A percentile compares a stretch with the other conserved stretches of the same genome.
phyloP scores from a whole-genome alignment of 2,888 invertebrate genomes.

The Tachina grossa region DNA sequence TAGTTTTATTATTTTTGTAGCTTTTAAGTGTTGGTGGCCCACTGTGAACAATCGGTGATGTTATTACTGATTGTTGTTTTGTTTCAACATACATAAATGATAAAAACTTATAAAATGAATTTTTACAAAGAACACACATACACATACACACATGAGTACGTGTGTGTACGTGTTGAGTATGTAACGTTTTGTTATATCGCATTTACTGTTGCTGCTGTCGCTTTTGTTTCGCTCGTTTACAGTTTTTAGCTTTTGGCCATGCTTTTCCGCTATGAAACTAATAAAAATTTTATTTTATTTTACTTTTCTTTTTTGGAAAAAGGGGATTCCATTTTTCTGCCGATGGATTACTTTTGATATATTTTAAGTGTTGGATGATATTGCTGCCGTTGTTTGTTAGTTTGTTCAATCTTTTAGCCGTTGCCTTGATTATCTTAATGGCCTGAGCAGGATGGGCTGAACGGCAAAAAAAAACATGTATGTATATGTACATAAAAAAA shows the following conservation, averaged over 20 bases:
- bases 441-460: slow-evolving; percentile 48
- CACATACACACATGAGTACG: not conserved
- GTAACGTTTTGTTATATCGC: slow-evolving; percentile 4
- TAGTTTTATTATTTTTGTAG: not conserved
- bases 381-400: slow-evolving; percentile 37
- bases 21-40: not conserved
- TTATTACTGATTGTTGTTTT: slow-evolving; percentile 63
- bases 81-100: slow-evolving; percentile 59
- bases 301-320: slow-evolving; percentile 15
- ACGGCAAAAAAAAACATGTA: slow-evolving; percentile 28
- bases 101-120: slow-evolving; percentile 61
- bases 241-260: slow-evolving; percentile 61
- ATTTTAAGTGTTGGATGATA: slow-evolving; percentile 45
- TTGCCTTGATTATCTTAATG: slow-evolving; percentile 68
- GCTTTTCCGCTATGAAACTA: slow-evolving; percentile 57
- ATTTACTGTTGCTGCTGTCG: slow-evolving; percentile 41
- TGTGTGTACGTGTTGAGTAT: too few relatives aligned
- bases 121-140: slow-evolving; percentile 39
- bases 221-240: slow-evolving; percentile 47
- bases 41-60: slow-evolving; percentile 30
- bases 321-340: slow-evolving; percentile 41
- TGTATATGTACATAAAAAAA: not conserved
- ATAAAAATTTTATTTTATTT: slow-evolving; percentile 51
- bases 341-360: slow-evolving; percentile 47
- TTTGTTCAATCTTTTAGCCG: slow-evolving; percentile 50